Percentiles rank a stretch among this genome's conserved stretches.
These are phyloP conservation scores for Equus quagga DNA, from an alignment of 2,113 vertebrate species.

Conservation along the genomic window DNA sequence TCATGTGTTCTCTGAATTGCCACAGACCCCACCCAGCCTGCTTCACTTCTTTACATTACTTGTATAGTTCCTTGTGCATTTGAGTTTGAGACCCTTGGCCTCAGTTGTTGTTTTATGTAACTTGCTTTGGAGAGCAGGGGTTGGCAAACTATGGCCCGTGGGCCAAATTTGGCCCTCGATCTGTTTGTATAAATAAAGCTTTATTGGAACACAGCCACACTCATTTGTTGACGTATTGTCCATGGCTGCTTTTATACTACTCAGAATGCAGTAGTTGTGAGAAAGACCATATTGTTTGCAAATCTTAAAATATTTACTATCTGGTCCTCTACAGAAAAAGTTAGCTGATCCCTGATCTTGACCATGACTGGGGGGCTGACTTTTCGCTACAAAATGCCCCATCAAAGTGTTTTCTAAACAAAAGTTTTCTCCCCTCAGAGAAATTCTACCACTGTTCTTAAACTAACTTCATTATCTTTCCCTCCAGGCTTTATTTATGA, in stretches of 20 bases:
- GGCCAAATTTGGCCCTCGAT: neutral
- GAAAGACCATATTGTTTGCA: neutral
- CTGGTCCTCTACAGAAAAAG: neutral
- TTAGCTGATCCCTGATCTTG: neutral
- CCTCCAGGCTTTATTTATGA: conserved; percentile 14
- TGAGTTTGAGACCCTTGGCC: neutral
- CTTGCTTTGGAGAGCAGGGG: neutral
- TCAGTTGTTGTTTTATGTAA: neutral
- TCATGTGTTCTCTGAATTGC: neutral
- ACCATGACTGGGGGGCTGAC: neutral
- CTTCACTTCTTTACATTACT: neutral
- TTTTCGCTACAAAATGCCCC: neutral
- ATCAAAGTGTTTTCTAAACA: neutral
- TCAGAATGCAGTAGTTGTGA: neutral
- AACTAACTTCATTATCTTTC: neutral
- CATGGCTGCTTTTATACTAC: neutral
- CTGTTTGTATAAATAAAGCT: conserved; percentile 15
- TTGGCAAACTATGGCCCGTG: neutral
- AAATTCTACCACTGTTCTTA: neutral
- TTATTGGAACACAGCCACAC: neutral
- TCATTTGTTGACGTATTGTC: neutral
- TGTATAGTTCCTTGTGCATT: too few relatives aligned
- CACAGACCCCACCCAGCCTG: neutral
- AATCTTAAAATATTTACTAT: neutral
- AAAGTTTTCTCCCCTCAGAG: neutral